Percentiles rank a stretch among this genome's conserved stretches.
Evolutionary conservation across 64 coral and sea anemone species (phyloP).

Genomic region (Acropora yongei): DNA sequence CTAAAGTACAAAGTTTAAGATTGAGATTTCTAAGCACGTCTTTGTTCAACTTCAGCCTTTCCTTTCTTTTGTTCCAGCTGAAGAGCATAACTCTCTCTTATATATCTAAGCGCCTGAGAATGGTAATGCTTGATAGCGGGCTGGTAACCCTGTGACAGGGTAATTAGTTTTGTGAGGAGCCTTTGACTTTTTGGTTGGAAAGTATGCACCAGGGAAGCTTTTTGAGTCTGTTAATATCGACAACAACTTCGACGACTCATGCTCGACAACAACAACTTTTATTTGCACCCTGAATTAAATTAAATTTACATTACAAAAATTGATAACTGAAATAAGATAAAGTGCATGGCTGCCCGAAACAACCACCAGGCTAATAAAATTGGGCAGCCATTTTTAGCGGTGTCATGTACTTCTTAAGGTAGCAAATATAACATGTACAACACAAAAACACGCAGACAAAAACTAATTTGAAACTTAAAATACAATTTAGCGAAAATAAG

Average conservation of each 20-base stretch:
- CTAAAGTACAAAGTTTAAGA: neutral
- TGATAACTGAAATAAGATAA: no score
- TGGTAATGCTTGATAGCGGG: slow-evolving; percentile 73
- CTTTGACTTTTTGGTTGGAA: slow-evolving; percentile 82
- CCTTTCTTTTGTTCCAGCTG: slow-evolving; percentile 82
- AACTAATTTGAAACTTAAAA: no score
- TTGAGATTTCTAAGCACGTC: neutral
- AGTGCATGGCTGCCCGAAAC: no score
- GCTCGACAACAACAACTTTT: no score
- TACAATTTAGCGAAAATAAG: no score
- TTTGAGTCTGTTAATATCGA: slow-evolving; percentile 96
- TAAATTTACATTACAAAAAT: no score
- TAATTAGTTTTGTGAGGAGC: slow-evolving; percentile 75
- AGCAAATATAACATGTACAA: no score
- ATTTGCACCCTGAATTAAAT: no score
- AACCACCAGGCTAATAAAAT: no score
- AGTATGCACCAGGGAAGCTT: slow-evolving; percentile 88
- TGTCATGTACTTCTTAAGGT: no score
- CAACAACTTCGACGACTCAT: neutral
- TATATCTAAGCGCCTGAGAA: slow-evolving; percentile 88
- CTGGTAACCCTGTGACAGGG: slow-evolving; percentile 82
- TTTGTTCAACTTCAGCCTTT: slow-evolving; percentile 54
- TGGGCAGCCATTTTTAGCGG: no score
- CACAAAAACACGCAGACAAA: no score
- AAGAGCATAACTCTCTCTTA: slow-evolving; percentile 83